These are phyloP conservation scores for Steinernema khuongi DNA, from an alignment of 1,140 invertebrate genomes.

Conservation along the genomic window DNA sequence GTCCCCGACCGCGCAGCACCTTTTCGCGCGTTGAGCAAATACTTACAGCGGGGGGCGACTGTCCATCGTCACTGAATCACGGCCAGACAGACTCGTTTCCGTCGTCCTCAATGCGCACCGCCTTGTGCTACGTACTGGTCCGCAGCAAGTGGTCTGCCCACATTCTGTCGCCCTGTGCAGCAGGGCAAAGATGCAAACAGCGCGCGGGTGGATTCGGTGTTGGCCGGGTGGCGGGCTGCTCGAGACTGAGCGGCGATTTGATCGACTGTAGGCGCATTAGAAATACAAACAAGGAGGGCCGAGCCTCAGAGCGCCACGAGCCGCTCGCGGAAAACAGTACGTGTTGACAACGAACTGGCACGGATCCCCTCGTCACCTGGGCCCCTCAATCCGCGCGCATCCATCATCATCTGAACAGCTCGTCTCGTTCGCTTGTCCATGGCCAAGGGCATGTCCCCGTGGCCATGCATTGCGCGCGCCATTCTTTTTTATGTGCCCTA, in stretches of 20 bases:
- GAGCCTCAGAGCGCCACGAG: constrained; percentile 9
- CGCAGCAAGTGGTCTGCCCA: too few species aligned
- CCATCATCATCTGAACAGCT: not conserved
- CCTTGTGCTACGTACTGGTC: too few species aligned
- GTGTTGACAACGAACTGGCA: constrained; percentile 13
- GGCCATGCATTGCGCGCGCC: too few species aligned
- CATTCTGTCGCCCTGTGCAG: not conserved
- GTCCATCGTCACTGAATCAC: not conserved
- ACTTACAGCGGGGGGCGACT: not conserved
- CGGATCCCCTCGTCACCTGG: not conserved
- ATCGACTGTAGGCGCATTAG: constrained; percentile 4
- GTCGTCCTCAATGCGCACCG: too few species aligned
- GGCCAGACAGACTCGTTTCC: not conserved
- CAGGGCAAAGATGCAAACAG: not conserved
- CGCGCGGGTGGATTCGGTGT: not conserved
- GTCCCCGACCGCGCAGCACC: not conserved
- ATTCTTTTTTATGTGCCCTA: too few species aligned
- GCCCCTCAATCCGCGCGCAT: not conserved
- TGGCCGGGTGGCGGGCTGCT: not conserved
- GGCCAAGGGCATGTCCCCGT: too few species aligned
- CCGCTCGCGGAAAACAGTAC: not conserved
- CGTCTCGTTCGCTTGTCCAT: not conserved
- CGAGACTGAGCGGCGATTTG: constrained; percentile 7
- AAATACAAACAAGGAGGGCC: constrained; percentile 16
- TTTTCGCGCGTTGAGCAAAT: not conserved